Evolutionary conservation across 2,888 invertebrate species (phyloP).

Genomic region (Synanthedon myopaeformis): DNA sequence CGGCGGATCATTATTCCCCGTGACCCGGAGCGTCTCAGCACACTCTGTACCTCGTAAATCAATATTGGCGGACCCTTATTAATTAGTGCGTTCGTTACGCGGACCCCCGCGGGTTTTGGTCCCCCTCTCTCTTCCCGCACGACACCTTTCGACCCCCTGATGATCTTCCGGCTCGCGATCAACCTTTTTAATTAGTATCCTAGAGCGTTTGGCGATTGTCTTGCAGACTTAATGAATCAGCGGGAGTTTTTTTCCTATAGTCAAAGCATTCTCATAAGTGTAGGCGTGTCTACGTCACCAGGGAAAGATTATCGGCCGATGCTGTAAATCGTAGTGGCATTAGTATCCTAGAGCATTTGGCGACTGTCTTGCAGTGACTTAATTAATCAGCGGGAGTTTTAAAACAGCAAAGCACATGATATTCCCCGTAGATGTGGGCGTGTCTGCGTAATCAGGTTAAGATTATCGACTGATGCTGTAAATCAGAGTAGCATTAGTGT

Average conservation of each 20-base stretch:
- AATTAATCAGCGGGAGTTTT: neutral
- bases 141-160: slow-evolving; percentile 7
- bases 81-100: slow-evolving; percentile 65
- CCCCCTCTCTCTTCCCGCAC: slow-evolving; percentile 10
- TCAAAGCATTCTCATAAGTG: too few relatives aligned
- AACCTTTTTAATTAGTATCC: slow-evolving; percentile 64
- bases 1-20: slow-evolving; percentile 11
- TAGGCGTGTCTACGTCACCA: slow-evolving; percentile 39
- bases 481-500: too few relatives aligned
- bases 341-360: too few relatives aligned
- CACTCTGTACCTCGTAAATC: slow-evolving; percentile 58
- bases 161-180: slow-evolving; percentile 28
- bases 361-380: too few relatives aligned
- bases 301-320: slow-evolving; percentile 44
- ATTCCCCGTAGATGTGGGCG: neutral
- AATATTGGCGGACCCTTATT: slow-evolving; percentile 68
- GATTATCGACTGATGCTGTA: slow-evolving; percentile 22
- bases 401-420: neutral
- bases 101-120: slow-evolving; percentile 28
- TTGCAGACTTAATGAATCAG: slow-evolving; percentile 32
- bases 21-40: slow-evolving; percentile 19
- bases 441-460: slow-evolving; percentile 55
- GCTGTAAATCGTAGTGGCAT: too few relatives aligned
- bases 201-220: slow-evolving; percentile 16
- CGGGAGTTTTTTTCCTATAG: slow-evolving; percentile 2